A percentile compares a stretch with the other conserved stretches of the same genome.
These are phyloP conservation scores for Macrotrachela quadricornifera DNA, from an alignment of 1,140 invertebrate species.

Conservation along the genomic window DNA sequence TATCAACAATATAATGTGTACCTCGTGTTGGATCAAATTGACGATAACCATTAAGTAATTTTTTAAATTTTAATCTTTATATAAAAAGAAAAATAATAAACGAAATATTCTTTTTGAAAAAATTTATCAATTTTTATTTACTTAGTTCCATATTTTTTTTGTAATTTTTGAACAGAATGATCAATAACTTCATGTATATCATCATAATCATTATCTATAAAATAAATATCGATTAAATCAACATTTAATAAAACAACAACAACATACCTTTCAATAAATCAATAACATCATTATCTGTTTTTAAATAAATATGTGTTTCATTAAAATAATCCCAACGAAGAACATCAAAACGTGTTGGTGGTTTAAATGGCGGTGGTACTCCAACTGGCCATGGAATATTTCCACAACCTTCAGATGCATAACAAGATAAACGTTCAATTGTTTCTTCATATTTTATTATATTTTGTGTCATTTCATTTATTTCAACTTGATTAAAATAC, in stretches of 20 bases:
- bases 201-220: slow-evolving; percentile 35
- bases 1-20: slow-evolving; percentile 63
- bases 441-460: slow-evolving; percentile 20
- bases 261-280: slow-evolving; percentile 19
- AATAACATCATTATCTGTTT: slow-evolving; percentile 23
- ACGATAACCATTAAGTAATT: slow-evolving; percentile 54
- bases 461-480: slow-evolving; percentile 18
- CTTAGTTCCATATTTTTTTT: slow-evolving; percentile 34
- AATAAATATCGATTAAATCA: not conserved
- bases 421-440: slow-evolving; percentile 25
- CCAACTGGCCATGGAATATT: slow-evolving; percentile 51
- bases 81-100: no score
- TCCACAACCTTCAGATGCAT: slow-evolving; percentile 22
- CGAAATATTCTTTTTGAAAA: no score
- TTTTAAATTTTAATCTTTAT: slow-evolving; percentile 24
- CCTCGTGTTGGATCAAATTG: slow-evolving; percentile 64
- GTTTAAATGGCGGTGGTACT: slow-evolving; percentile 41
- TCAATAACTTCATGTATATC: slow-evolving; percentile 47
- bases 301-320: slow-evolving; percentile 44
- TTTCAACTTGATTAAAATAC: slow-evolving; percentile 36
- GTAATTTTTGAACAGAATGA: slow-evolving; percentile 35
- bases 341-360: slow-evolving; percentile 58
- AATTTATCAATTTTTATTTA: slow-evolving; percentile 10
- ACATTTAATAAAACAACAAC: not conserved
- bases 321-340: slow-evolving; percentile 63